Conservation (phyloP, 2,888 invertebrate species). For the Rhamnusium bicolor region DNA sequence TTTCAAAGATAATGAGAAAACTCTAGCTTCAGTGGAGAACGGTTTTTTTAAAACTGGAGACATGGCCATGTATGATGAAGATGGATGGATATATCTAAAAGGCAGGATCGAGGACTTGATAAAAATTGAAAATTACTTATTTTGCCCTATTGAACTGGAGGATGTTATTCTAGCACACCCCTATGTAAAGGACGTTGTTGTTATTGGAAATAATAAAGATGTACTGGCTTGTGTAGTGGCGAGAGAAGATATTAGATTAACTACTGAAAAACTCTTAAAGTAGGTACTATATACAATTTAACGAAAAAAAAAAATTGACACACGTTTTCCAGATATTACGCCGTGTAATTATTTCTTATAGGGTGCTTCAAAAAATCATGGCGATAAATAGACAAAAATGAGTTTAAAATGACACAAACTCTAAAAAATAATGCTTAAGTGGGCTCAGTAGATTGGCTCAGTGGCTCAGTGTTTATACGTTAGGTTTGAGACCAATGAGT, state of each 20-base stretch:
- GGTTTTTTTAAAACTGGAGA: conserved; percentile 65
- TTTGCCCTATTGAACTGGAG: conserved; percentile 58
- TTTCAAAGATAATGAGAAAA: conserved; percentile 57
- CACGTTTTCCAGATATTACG: too few species aligned
- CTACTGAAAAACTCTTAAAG: conserved; percentile 52
- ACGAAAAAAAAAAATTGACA: too few species aligned
- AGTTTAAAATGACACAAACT: too few species aligned
- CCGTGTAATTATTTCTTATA: too few species aligned
- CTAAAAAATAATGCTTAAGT: too few species aligned
- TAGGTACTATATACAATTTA: too few species aligned
- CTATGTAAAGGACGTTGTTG: conserved; percentile 56
- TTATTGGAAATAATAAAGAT: conserved; percentile 56
- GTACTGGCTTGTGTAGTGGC: conserved; percentile 59
- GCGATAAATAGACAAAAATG: too few species aligned
- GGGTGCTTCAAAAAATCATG: too few species aligned
- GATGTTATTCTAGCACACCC: conserved; percentile 60
- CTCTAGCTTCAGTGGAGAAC: conserved; percentile 51
- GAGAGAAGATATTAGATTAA: conserved; percentile 49
- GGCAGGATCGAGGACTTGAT: conserved; percentile 62
- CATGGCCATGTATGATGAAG: conserved; percentile 60
- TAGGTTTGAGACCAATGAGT: conserved; percentile 10
- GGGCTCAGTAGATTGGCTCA: too few species aligned
- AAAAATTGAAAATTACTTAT: conserved; percentile 42
- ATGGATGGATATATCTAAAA: conserved; percentile 62
- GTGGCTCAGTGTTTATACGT: too few species aligned